Evolutionary conservation across 2,113 vertebrate species (phyloP).

Genomic region (Spea multiplicata): DNA sequence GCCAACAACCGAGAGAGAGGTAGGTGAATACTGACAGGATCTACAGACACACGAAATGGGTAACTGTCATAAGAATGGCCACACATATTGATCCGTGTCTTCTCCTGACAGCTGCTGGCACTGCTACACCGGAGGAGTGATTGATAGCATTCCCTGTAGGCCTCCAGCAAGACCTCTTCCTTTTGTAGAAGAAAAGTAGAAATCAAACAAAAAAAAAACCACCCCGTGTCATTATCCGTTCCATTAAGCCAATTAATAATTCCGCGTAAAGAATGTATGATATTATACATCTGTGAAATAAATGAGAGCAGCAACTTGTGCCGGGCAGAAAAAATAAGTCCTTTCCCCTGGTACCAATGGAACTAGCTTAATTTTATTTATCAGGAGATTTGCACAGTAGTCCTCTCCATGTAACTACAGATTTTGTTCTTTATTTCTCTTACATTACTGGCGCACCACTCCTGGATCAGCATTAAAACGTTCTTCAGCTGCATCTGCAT

Average conservation of each 20-base stretch:
- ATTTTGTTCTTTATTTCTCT: conserved; percentile 53
- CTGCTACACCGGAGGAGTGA: conserved; percentile 80
- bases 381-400: too few species aligned
- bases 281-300: too few species aligned
- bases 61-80: conserved; percentile 84
- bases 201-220: neutral
- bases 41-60: conserved; percentile 86
- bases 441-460: conserved; percentile 94
- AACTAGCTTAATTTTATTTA: too few species aligned
- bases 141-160: conserved; percentile 85
- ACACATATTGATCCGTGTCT: conserved; percentile 78
- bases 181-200: conserved; percentile 56
- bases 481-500: conserved; percentile 94
- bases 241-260: too few species aligned
- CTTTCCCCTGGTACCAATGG: too few species aligned
- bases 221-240: too few species aligned
- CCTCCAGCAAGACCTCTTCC: conserved; percentile 83
- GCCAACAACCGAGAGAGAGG: conserved; percentile 91
- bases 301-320: too few species aligned
- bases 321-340: too few species aligned
- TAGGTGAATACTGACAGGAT: conserved; percentile 93
- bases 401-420: too few species aligned
- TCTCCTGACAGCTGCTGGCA: conserved; percentile 67
- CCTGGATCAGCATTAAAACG: conserved; percentile 92
- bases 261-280: too few species aligned